Conservation (phyloP, 1,140 invertebrate species). For the Agraylea sexmaculata region DNA sequence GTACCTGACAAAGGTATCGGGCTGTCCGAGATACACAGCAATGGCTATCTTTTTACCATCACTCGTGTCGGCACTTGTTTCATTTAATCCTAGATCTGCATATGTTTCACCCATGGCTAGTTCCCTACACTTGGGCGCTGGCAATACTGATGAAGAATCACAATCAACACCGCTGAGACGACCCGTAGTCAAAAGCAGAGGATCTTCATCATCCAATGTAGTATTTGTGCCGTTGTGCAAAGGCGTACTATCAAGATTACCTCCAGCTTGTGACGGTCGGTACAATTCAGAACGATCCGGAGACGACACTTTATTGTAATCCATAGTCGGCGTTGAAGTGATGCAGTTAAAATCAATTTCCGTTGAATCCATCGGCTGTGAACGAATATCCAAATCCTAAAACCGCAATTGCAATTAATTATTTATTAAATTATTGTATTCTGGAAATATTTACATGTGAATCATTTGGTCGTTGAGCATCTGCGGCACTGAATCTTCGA, state of each 20-base stretch:
- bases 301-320: slow-evolving; percentile 35
- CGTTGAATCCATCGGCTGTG: slow-evolving; percentile 33
- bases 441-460: slow-evolving; percentile 14
- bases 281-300: slow-evolving; percentile 13
- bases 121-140: slow-evolving; percentile 37
- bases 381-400: slow-evolving; percentile 34
- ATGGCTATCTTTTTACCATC: slow-evolving; percentile 78
- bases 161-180: slow-evolving; percentile 35
- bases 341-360: slow-evolving; percentile 40
- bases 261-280: slow-evolving; percentile 11
- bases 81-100: slow-evolving; percentile 42
- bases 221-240: slow-evolving; percentile 8
- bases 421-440: slow-evolving; percentile 5
- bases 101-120: slow-evolving; percentile 40
- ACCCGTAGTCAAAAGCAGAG: slow-evolving; percentile 21
- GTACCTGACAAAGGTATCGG: slow-evolving; percentile 64
- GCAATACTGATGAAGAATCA: slow-evolving; percentile 34
- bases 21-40: slow-evolving; percentile 70
- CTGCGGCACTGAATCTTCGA: slow-evolving; percentile 35
- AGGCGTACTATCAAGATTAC: slow-evolving; percentile 5
- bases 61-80: slow-evolving; percentile 60
- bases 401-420: not conserved
- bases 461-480: slow-evolving; percentile 20
- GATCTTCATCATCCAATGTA: slow-evolving; percentile 8
- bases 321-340: slow-evolving; percentile 33